Base-by-base conservation (phyloP, 2,888 invertebrate species). In the Ischnus inquisitorius region DNA sequence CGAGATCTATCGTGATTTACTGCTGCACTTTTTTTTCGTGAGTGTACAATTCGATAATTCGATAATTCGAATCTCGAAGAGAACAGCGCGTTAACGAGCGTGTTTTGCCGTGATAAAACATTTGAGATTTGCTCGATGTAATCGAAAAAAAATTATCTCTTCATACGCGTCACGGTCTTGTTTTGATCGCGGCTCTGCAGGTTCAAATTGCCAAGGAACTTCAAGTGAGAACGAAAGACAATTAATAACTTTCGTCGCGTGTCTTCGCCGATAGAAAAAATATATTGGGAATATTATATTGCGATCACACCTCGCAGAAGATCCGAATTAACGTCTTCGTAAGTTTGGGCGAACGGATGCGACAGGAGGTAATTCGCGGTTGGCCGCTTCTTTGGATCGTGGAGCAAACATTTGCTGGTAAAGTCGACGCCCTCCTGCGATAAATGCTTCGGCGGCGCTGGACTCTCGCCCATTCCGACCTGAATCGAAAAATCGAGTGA, bases 401-500 rank as follows among this genome's bases (percentile, higher is more conserved):
- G 97, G 89, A 97, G 96, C 90, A 99, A 95, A 91, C 98, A 98
- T 79, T 95, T 94, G 12, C 95, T 94, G 74, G 98, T 95, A 94
- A 99, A 98, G 89, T 97, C 96, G 79, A 95, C 95, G 0, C 98
- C 98, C 93, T 98, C 98, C 78, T 95, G 95, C 46, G 97, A 97
- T 79, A 98, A 95, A 46, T 95, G 93, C 68, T 95, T 95, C 0
- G 98, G 98, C 8, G 97, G 94, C 86, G 95, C 94, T 0, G 98
- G 98, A 82, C 95, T 95, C 87, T 97, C 97, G 0, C 98, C 98
- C 96, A 97, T 98, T 46, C 98, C 98, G 90, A 98, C 98, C 95
- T 97, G 96, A 90, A 95, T 94, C n/a, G n/a, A 64, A 95, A 95
- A 34, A 34, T 34, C 34, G 34, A 34, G 90, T 94, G n/a, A n/a